These are phyloP conservation scores for Phyllopteryx taeniolatus DNA, from an alignment of 2,113 vertebrate genomes.

Conservation along the genomic window DNA sequence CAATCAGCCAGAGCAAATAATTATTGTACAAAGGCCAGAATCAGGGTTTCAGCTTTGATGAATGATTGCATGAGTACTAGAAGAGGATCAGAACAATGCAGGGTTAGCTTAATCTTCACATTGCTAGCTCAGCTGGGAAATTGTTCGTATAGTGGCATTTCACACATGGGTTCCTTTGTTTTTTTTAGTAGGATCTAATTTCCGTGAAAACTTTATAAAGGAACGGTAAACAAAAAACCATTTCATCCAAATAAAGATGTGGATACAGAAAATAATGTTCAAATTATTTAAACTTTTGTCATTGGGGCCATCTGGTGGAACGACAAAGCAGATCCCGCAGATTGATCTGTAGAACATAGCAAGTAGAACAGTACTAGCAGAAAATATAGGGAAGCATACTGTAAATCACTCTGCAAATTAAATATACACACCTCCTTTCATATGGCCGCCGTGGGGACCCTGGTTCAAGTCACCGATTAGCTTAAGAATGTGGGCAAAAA, in stretches of 20 bases:
- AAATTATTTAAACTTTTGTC: background rate
- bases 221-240: background rate
- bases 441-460: too few relatives aligned
- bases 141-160: background rate
- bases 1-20: slow-evolving; percentile 66
- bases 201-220: background rate
- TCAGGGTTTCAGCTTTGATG: slow-evolving; percentile 34
- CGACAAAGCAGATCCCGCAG: too few relatives aligned
- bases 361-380: too few relatives aligned
- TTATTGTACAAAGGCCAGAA: slow-evolving; percentile 64
- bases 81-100: slow-evolving; percentile 60
- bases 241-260: background rate
- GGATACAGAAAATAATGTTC: background rate
- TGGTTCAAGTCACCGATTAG: too few relatives aligned
- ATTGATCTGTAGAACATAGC: too few relatives aligned
- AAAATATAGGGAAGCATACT: too few relatives aligned
- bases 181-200: too few relatives aligned
- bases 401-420: too few relatives aligned
- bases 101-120: slow-evolving; percentile 43
- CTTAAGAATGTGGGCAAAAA: too few relatives aligned
- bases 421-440: too few relatives aligned
- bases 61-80: slow-evolving; percentile 48
- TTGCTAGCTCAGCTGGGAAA: background rate
- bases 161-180: background rate
- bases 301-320: background rate